Evolutionary conservation across 2,888 invertebrate genomes (phyloP), one percentile per base, ranked within the genome.

Genomic region (Cyrtodaria siliqua): DNA sequence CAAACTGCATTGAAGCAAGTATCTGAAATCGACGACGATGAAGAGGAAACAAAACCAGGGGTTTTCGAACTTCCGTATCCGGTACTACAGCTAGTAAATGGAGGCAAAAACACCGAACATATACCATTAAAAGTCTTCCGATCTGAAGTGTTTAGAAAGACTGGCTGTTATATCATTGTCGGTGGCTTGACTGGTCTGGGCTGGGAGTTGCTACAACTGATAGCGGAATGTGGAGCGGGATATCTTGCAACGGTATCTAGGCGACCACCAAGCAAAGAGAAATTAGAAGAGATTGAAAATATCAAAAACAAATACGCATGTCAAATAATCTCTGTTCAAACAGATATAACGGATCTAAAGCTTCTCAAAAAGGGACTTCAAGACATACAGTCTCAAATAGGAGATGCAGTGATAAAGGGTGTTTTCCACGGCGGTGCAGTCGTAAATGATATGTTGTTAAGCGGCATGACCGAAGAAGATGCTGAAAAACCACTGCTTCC

Each of bases 181-280:
- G 89, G 89, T 14, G 88, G 89, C 2, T 72, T 86, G 12, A 87
- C 85, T 4, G 89, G 89, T 2, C 72, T 89, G 1, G 89, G 89
- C 3, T 87, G 88, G 88, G 83, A 84, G n/a, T 62, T 84, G 29
- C 73, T 87, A 1, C 66, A 75, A 12, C 70, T 79, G 24, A 66
- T 89, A 38, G 83, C 83, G 2, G 63, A 71, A 55, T 60, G 62
- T 16, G 84, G 86, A 2, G 89, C 87, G 29, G 82, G 85, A 0
- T 38, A 63, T 20, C 61, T 88, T 1, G 81, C 73, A n/a, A 78
- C 80, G 20, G n/a, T 89, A 6, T 84, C 84, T 27, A 73, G 89
- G 52, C 69, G 85, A 38, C 18, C 27, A 4, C 81, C 76, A 1
- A 38, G 50, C 9, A 26, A 47, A 8, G 71, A 79, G 6, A 70